Evolutionary conservation across 1,140 invertebrate genomes (phyloP).

Genomic region (Plectus sambesii): DNA sequence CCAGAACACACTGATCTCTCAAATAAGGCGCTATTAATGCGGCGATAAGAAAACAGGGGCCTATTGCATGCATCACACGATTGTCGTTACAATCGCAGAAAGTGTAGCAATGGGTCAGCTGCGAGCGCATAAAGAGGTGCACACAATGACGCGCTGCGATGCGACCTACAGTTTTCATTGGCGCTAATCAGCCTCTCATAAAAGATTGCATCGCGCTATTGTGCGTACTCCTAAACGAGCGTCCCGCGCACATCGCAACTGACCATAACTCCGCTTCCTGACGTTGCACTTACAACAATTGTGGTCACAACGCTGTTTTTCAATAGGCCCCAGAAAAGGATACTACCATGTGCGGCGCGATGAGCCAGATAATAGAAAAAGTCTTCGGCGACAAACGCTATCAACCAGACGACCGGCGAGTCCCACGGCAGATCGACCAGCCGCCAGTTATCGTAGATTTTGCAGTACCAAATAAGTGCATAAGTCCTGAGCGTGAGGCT

Average conservation of each 20-base stretch:
- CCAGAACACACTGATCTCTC: slow-evolving; percentile 77
- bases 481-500: too few species aligned
- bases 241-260: too few species aligned
- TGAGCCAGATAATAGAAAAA: slow-evolving; percentile 51
- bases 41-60: not conserved
- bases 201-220: too few species aligned
- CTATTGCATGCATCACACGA: slow-evolving; percentile 3
- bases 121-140: too few species aligned
- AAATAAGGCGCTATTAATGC: too few species aligned
- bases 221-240: too few species aligned
- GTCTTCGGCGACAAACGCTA: slow-evolving; percentile 46
- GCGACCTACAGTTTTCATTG: too few species aligned
- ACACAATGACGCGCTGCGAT: too few species aligned
- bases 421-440: slow-evolving; percentile 44
- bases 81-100: slow-evolving; percentile 1
- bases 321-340: slow-evolving; percentile 19
- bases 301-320: slow-evolving; percentile 21
- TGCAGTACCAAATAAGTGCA: too few species aligned
- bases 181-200: too few species aligned
- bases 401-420: slow-evolving; percentile 42
- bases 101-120: slow-evolving; percentile 33
- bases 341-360: slow-evolving; percentile 49
- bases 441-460: slow-evolving; percentile 42
- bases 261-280: too few species aligned
- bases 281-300: too few species aligned